phyloP scores from a whole-genome alignment of 2,113 vertebrate species.

The Odocoileus hemionus region DNA sequence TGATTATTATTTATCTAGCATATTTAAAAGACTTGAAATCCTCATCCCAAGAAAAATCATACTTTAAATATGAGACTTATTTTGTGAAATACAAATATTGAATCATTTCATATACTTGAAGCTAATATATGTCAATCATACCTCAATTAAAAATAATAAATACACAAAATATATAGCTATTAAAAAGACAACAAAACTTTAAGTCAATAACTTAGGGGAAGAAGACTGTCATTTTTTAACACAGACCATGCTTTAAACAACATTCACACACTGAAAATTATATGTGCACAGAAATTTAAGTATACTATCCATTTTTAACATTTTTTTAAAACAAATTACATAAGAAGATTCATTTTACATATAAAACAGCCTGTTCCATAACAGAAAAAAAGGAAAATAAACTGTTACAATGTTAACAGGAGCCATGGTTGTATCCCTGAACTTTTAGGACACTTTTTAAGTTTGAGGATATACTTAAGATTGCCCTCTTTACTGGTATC shows the following conservation, averaged over 20 bases:
- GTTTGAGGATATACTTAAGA: neutral
- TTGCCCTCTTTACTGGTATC: neutral
- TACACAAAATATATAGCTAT: neutral
- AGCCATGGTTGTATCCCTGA: neutral
- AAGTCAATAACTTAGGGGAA: neutral
- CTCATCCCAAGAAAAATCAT: neutral
- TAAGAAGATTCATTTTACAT: neutral
- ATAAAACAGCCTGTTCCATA: neutral
- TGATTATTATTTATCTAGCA: neutral
- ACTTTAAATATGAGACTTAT: neutral
- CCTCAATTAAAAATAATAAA: neutral
- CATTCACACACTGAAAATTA: neutral
- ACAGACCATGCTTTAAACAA: neutral
- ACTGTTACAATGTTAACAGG: neutral
- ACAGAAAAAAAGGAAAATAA: neutral
- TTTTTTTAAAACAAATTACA: neutral
- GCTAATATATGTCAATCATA: neutral
- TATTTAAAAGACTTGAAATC: neutral
- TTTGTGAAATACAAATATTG: neutral
- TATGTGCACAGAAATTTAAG: neutral
- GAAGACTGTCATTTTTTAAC: neutral
- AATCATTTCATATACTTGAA: neutral
- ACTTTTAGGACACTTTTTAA: neutral
- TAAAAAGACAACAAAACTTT: neutral
- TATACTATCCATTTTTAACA: neutral